phyloP scores from a whole-genome alignment of 2,888 invertebrate species.

The Spisula subtruncata region DNA sequence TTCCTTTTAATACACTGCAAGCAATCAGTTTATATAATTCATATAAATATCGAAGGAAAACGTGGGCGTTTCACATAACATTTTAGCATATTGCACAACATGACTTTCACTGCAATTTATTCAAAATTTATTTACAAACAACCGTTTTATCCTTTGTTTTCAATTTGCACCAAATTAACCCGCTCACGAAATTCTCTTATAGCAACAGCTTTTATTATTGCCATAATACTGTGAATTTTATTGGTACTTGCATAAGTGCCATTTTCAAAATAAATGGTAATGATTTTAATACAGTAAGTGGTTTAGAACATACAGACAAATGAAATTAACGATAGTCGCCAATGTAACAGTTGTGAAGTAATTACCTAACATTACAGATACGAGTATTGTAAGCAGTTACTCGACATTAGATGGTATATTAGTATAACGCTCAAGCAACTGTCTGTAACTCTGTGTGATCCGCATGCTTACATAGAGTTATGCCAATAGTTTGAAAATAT shows the following conservation, averaged over 20 bases:
- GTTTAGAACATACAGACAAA: not conserved
- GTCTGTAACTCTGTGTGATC: not conserved
- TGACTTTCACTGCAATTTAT: no score
- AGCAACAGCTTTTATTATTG: not conserved
- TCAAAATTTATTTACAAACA: not conserved
- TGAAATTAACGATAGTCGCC: not conserved
- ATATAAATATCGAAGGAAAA: no score
- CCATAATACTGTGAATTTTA: not conserved
- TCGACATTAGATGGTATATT: not conserved
- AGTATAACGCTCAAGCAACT: not conserved
- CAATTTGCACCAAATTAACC: slow-evolving; percentile 1
- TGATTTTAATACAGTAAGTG: not conserved
- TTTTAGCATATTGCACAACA: no score
- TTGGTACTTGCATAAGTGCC: not conserved
- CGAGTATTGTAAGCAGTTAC: not conserved
- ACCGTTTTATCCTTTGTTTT: not conserved
- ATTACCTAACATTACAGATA: not conserved
- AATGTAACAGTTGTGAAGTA: not conserved
- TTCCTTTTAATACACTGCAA: no score
- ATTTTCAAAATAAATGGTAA: slow-evolving; percentile 2
- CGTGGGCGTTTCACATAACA: no score
- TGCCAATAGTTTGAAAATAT: slow-evolving; percentile 31
- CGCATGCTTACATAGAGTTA: slow-evolving; percentile 12
- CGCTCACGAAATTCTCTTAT: not conserved
- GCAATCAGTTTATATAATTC: no score